Evolutionary conservation across 2,888 invertebrate genomes (phyloP), one percentile per base, ranked within the genome.

Genomic region (Lamproptera curius): DNA sequence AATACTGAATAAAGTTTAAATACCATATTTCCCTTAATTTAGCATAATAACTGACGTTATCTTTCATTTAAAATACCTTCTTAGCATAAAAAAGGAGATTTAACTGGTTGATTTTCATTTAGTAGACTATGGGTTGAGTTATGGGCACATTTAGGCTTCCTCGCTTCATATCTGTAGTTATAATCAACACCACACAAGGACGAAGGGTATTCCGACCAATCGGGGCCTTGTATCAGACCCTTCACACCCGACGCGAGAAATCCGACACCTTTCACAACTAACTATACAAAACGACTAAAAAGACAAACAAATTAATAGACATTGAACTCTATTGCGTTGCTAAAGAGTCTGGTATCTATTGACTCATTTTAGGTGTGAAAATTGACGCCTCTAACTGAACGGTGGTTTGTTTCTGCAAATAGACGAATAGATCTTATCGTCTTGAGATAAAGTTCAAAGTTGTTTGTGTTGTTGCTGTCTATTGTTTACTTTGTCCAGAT

Each of bases 171-270:
- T 58, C 62, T 68, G n/a, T 31, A 31, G 11, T 63, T 63, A 58
- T 71, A 76, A 80, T 80, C 73, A 76, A 68, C 75, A 76, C 73
- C 63, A 65, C 61, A 55, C 59, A 59, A 60, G 52, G 55, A 55
- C 42, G 54, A 45, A 53, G 52, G 62, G 52, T 51, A 11, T 50
- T 26, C 46, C 65, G 53, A 73, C 86, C 86, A 87, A 87, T 86
- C 75, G 73, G 64, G 34, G 1, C 47, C 57, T 55, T 67, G 36
- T 71, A 62, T 54, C 50, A 63, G 82, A 77, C 85, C 86, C 86
- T 86, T 87, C 77, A 84, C 86, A 80, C 86, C 75, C 61, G 58
- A 84, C 83, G 86, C 86, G 86, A 67, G 86, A 87, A 85, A 86
- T 73, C 63, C 76, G 74, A 86, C 86, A 87, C 86, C 82, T 84